phyloP scores from a whole-genome alignment of 2,888 invertebrate species.

The Polymixis lichenea region DNA sequence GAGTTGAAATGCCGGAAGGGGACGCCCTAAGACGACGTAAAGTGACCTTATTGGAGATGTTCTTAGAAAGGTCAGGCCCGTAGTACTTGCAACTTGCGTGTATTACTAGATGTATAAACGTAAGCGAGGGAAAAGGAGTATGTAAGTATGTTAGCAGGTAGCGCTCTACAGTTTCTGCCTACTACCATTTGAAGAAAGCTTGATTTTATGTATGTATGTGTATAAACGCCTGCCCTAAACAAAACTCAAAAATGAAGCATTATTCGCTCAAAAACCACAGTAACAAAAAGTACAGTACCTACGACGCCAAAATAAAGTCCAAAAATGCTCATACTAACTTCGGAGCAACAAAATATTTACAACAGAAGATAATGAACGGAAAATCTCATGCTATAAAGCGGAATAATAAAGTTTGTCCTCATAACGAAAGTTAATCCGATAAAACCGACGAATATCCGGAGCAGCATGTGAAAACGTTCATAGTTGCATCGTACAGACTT shows the following conservation, averaged over 20 bases:
- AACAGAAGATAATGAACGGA: constrained; percentile 39
- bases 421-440: constrained; percentile 56
- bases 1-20: too few species aligned
- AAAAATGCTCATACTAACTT: constrained; percentile 39
- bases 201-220: too few species aligned
- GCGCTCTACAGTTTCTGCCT: too few species aligned
- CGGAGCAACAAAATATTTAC: constrained; percentile 24
- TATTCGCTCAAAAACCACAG: neutral
- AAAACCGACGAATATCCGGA: constrained; percentile 42
- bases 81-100: too few species aligned
- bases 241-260: neutral
- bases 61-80: too few species aligned
- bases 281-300: constrained; percentile 1
- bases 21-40: too few species aligned
- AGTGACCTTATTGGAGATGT: too few species aligned
- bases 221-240: neutral
- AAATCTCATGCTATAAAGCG: constrained; percentile 35
- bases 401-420: constrained; percentile 47
- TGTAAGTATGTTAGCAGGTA: too few species aligned
- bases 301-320: neutral
- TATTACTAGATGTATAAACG: too few species aligned
- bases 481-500: constrained; percentile 63
- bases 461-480: constrained; percentile 46
- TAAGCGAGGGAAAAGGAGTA: too few species aligned
- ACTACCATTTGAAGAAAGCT: too few species aligned